phyloP scores from a whole-genome alignment of 2,888 invertebrate genomes.

The Drosophila borborema region DNA sequence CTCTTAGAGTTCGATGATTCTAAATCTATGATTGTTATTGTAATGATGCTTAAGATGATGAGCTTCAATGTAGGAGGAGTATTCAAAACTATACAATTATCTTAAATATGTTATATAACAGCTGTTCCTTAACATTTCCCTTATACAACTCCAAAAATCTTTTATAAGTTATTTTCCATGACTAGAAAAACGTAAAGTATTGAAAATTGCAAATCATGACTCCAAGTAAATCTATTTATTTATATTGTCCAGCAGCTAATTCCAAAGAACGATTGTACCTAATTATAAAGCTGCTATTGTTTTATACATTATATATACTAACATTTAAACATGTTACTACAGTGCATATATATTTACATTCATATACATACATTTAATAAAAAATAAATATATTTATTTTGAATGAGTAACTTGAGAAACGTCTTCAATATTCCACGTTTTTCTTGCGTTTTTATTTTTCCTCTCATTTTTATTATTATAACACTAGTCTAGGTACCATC shows the following conservation, averaged over 20 bases:
- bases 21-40: too few relatives aligned
- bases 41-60: too few relatives aligned
- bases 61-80: too few relatives aligned
- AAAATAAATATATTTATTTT: constrained; percentile 3
- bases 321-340: background rate
- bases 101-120: background rate
- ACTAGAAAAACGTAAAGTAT: background rate
- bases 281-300: background rate
- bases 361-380: background rate
- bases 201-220: too few relatives aligned
- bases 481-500: background rate
- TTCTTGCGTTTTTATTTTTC: constrained; percentile 9
- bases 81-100: background rate
- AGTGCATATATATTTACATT: background rate
- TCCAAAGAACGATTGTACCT: constrained; percentile 9
- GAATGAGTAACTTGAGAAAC: constrained; percentile 5
- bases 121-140: background rate
- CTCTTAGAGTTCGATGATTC: too few relatives aligned
- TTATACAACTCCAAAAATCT: background rate
- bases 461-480: background rate
- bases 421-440: background rate
- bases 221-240: background rate
- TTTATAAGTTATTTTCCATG: background rate
- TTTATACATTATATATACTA: background rate
- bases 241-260: constrained; percentile 25